Conservation (phyloP, 37 sponge, comb jelly and placozoan genomes). For the Diacarnus erythraeanus region DNA sequence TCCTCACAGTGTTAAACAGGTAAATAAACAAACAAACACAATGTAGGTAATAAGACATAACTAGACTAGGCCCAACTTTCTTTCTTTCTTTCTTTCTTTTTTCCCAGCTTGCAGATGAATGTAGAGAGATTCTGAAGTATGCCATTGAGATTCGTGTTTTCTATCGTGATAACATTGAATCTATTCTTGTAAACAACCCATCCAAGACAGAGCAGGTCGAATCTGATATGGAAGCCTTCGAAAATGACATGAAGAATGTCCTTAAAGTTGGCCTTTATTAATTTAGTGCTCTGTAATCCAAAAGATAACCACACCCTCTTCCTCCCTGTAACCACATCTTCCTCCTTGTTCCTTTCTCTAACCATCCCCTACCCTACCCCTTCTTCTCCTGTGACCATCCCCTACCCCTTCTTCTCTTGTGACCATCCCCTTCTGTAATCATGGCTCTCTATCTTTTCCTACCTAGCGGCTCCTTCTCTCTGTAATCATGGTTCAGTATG, state of each 20-base stretch:
- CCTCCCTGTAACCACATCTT: too few relatives aligned
- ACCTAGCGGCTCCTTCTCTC: not conserved
- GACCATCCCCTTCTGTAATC: too few relatives aligned
- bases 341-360: too few relatives aligned
- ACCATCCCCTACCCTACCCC: too few relatives aligned
- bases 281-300: too few relatives aligned
- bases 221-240: constrained; percentile 46
- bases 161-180: constrained; percentile 49
- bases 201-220: constrained; percentile 33
- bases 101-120: constrained; percentile 72
- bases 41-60: not conserved
- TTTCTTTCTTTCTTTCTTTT: not conserved
- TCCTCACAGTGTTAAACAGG: constrained; percentile 68
- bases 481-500: too few relatives aligned
- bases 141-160: constrained; percentile 52
- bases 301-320: too few relatives aligned
- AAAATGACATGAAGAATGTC: constrained; percentile 51
- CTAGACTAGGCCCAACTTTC: not conserved
- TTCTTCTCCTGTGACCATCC: too few relatives aligned
- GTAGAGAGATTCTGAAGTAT: constrained; percentile 38
- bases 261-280: constrained; percentile 57
- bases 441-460: too few relatives aligned
- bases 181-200: constrained; percentile 28
- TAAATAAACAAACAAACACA: constrained; percentile 1
- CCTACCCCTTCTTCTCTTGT: too few relatives aligned